A percentile compares a stretch with the other conserved stretches of the same genome.
Conservation (phyloP, 2,888 invertebrate genomes). For the Drosophila imparisetae region DNA sequence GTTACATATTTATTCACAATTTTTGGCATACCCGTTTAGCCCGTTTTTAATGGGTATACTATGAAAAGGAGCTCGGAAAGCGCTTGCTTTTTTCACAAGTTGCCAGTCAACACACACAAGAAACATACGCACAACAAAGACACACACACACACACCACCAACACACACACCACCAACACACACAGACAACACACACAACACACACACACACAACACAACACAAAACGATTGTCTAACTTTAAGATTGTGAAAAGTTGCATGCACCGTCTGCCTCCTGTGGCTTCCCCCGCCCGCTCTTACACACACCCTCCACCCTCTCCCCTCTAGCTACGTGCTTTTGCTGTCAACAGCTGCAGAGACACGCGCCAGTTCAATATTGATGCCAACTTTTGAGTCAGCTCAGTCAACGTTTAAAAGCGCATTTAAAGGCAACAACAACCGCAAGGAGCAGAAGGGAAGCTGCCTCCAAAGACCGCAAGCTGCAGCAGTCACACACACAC, state of each 20-base stretch:
- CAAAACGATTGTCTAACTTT: slow-evolving; percentile 70
- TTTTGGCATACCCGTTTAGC: neutral
- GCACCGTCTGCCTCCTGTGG: slow-evolving; percentile 3
- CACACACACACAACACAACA: slow-evolving; percentile 13
- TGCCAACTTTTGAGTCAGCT: slow-evolving; percentile 58
- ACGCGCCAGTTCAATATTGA: slow-evolving; percentile 77
- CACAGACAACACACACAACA: slow-evolving; percentile 12
- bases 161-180: neutral
- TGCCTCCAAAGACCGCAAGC: slow-evolving; percentile 36
- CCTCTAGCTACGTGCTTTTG: slow-evolving; percentile 50
- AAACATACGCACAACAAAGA: slow-evolving; percentile 14
- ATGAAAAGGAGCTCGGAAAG: slow-evolving; percentile 21
- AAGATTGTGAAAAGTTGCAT: slow-evolving; percentile 78
- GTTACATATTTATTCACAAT: neutral
- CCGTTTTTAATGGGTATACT: neutral
- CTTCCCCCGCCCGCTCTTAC: neutral
- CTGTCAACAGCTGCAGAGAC: slow-evolving; percentile 74
- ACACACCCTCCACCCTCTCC: neutral
- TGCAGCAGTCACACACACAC: slow-evolving; percentile 42
- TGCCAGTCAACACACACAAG: slow-evolving; percentile 36
- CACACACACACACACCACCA: slow-evolving; percentile 8
- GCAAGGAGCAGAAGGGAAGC: slow-evolving; percentile 8
- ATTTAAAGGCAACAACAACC: slow-evolving; percentile 60
- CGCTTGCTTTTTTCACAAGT: slow-evolving; percentile 63
- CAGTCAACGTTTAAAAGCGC: slow-evolving; percentile 73